phyloP scores from a whole-genome alignment of 2,888 invertebrate genomes.

The Mimumesa dahlbomi region DNA sequence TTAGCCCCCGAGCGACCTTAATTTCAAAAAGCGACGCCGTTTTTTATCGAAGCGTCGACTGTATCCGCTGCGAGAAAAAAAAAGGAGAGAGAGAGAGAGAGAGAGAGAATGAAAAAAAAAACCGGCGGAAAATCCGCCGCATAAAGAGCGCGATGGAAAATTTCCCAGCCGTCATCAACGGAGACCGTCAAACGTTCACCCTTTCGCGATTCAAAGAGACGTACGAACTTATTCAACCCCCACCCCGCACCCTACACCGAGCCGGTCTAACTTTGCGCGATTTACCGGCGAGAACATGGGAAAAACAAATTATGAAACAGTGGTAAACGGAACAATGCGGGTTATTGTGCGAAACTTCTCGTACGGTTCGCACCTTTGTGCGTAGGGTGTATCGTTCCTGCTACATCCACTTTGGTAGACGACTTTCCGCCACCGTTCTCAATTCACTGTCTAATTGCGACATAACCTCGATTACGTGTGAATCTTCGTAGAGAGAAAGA shows the following conservation, averaged over 20 bases:
- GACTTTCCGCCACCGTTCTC: no score
- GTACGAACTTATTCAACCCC: background rate
- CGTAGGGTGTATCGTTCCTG: no score
- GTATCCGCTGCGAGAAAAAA: background rate
- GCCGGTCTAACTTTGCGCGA: slow-evolving; percentile 11
- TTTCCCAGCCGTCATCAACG: slow-evolving; percentile 7
- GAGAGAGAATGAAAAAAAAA: no score
- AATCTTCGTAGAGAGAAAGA: no score
- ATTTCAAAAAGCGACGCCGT: slow-evolving; percentile 4
- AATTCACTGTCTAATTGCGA: no score
- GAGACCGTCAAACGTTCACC: background rate
- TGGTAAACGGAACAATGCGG: slow-evolving; percentile 4
- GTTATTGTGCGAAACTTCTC: slow-evolving; percentile 20
- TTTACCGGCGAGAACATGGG: slow-evolving; percentile 4
- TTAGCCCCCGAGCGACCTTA: background rate
- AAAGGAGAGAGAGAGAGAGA: no score
- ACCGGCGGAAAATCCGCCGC: no score
- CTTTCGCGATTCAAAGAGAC: slow-evolving; percentile 4
- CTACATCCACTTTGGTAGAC: no score
- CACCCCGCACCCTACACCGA: no score
- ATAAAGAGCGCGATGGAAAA: slow-evolving; percentile 32
- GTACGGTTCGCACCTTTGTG: no score
- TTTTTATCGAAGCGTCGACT: slow-evolving; percentile 1
- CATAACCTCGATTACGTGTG: no score
- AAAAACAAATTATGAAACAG: slow-evolving; percentile 13